Evolutionary conservation across 2,113 vertebrate species (phyloP).

Genomic region (Corydoras sp.): DNA sequence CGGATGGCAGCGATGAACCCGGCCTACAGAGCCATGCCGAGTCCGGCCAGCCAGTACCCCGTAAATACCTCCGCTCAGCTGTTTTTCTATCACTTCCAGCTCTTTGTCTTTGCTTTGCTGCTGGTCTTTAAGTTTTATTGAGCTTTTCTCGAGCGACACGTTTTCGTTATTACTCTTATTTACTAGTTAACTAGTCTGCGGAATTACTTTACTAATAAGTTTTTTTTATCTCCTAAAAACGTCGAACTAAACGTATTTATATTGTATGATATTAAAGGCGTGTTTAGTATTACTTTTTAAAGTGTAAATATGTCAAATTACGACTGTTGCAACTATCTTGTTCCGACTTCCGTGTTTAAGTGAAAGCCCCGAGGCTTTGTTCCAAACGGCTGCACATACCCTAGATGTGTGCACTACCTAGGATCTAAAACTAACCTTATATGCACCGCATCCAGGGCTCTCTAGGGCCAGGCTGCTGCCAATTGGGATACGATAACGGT

Average conservation of each 20-base stretch:
- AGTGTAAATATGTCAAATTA: no score
- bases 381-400: neutral
- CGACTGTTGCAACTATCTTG: no score
- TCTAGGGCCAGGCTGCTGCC: rapidly evolving
- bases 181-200: no score
- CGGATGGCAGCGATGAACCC: slow-evolving; percentile 40
- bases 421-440: neutral
- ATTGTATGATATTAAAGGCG: no score
- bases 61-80: slow-evolving; percentile 35
- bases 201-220: no score
- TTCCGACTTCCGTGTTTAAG: slow-evolving; percentile 55
- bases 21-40: slow-evolving; percentile 59
- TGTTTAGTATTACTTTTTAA: no score
- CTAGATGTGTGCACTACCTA: neutral
- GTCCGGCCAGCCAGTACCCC: slow-evolving; percentile 57
- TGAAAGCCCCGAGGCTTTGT: neutral
- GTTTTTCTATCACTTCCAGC: no score
- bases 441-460: neutral
- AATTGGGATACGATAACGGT: neutral
- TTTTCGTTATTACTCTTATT: no score
- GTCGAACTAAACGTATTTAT: no score
- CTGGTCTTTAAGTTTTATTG: neutral
- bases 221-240: no score
- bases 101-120: neutral
- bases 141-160: neutral